Evolutionary conservation across 1,140 invertebrate genomes (phyloP).

Genomic region (Brevipalpus yothersi): DNA sequence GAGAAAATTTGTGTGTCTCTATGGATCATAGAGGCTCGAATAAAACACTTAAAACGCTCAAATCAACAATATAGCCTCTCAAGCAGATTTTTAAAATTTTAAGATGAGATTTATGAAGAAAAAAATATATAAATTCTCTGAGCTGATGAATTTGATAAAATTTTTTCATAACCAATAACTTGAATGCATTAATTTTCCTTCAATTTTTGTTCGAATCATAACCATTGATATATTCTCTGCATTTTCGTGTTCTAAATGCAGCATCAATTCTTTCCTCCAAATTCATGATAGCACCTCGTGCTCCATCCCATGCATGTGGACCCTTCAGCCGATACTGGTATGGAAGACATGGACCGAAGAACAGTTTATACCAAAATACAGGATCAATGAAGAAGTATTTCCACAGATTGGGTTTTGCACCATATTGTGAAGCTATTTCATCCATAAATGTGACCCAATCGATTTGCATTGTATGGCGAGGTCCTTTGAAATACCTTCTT

Average conservation of each 20-base stretch:
- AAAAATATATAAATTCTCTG: no score
- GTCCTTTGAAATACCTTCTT: conserved; percentile 16
- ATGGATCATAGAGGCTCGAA: no score
- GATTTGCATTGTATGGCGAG: conserved; percentile 23
- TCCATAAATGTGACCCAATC: conserved; percentile 21
- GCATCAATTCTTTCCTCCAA: conserved; percentile 5
- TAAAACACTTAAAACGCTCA: no score
- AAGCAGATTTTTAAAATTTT: no score
- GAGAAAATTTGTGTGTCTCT: no score
- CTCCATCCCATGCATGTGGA: conserved; percentile 11
- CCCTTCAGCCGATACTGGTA: conserved; percentile 21
- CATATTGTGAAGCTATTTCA: conserved; percentile 15
- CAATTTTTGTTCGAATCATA: no score
- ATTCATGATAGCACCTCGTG: conserved; percentile 10
- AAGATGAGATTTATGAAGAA: no score
- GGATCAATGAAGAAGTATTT: conserved; percentile 18
- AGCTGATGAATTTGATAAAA: no score
- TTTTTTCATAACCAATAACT: no score
- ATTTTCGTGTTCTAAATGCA: conserved; percentile 5
- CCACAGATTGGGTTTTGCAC: conserved; percentile 18
- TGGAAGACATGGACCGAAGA: conserved; percentile 20
- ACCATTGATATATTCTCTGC: no score
- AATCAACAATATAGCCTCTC: no score
- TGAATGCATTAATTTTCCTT: no score
- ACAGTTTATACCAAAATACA: conserved; percentile 15